Evolutionary conservation across 1,140 invertebrate genomes (phyloP), one percentile per base, ranked within the genome.

Genomic region (Asbolus verrucosus): DNA sequence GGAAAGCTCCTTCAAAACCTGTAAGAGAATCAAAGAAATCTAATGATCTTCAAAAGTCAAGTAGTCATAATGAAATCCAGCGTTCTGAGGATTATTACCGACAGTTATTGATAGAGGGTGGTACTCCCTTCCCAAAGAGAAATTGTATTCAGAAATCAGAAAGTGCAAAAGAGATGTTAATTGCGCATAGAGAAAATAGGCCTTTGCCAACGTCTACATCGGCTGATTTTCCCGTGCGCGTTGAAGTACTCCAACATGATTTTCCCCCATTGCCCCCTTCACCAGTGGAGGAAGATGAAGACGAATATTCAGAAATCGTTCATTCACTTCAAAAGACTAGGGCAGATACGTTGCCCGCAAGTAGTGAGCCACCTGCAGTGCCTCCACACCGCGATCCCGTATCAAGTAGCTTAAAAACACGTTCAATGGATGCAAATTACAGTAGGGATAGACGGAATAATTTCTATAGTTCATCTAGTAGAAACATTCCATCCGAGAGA

Each of bases 241-340:
- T 85, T 0, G 85, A 86, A 61, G 83, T 86, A 16, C 70, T 87
- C 9, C 81, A 82, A 18, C 82, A 82, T 30, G 91, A 91, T 68
- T 92, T 93, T 70, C 91, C 91, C n/a, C 91, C 92, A 19, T 80
- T 93, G 31, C 92, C 92, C 5, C 89, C 91, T 1, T 91, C 90
- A 0, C 91, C 90, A 1, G 90, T 92, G 0, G 90, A 91, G 78
- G 90, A 92, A 78, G 89, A 89, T 54, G 89, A 90, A 73, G 90
- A 91, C 72, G 90, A 91, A 69, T 90, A 89, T 73, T 88, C 88
- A 6, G 90, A 91, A 81, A 86, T 90, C 43, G 83, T 87, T 66
- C 83, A 85, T 54, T 83, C 83, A 4, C 80, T 83, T 65, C 84
- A 83, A 50, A 84, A 83, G 73, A 84, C 82, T 70, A 71, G 73